Conservation (phyloP, 2,888 invertebrate genomes). For the Chrysopilus asiliformis region DNA sequence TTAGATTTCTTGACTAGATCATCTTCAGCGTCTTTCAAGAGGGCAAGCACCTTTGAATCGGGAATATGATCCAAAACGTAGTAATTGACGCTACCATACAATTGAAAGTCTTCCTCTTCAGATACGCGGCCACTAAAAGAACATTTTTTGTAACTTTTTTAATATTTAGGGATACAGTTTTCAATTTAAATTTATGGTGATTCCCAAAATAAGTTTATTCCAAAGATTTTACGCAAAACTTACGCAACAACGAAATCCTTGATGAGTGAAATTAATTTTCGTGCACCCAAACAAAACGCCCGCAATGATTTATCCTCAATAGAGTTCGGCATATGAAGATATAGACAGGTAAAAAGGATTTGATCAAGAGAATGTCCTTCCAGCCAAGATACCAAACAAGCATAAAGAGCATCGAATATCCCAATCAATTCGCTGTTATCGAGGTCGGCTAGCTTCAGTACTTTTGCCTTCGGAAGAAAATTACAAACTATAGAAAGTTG, state of each 20-base stretch:
- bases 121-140: slow-evolving; percentile 77
- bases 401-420: slow-evolving; percentile 85
- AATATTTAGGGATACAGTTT: neutral
- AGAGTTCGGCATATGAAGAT: slow-evolving; percentile 78
- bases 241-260: slow-evolving; percentile 79
- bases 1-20: slow-evolving; percentile 60
- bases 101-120: slow-evolving; percentile 95
- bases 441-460: slow-evolving; percentile 62
- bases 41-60: slow-evolving; percentile 62
- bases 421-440: slow-evolving; percentile 73
- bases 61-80: slow-evolving; percentile 56
- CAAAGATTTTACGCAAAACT: too few species aligned
- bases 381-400: slow-evolving; percentile 92
- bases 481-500: neutral
- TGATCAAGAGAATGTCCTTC: slow-evolving; percentile 95
- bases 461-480: slow-evolving; percentile 44
- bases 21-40: slow-evolving; percentile 73
- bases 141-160: too few species aligned
- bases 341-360: slow-evolving; percentile 93
- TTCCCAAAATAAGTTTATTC: slow-evolving; percentile 2
- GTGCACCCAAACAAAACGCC: slow-evolving; percentile 73
- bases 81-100: slow-evolving; percentile 78
- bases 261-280: slow-evolving; percentile 80
- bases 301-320: slow-evolving; percentile 72
- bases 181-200: too few species aligned